These are phyloP conservation scores for Pica pica DNA, from an alignment of 2,113 vertebrate genomes.

Conservation along the genomic window DNA sequence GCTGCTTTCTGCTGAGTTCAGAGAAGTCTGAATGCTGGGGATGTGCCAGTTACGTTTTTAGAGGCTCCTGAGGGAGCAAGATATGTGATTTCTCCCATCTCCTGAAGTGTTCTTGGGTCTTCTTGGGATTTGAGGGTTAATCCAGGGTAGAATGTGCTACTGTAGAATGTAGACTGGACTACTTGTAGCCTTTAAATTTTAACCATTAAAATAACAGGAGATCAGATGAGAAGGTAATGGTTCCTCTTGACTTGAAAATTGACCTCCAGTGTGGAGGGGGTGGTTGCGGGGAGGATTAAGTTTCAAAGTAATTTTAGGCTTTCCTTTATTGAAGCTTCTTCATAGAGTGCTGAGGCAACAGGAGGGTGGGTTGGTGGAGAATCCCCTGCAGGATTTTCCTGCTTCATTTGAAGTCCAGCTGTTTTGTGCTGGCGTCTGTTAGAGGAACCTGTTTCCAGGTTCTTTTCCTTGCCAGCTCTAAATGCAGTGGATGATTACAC, in stretches of 20 bases:
- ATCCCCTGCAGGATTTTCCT: neutral
- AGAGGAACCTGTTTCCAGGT: neutral
- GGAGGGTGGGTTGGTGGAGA: neutral
- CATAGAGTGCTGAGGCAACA: neutral
- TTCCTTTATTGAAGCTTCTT: neutral
- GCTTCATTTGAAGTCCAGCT: neutral
- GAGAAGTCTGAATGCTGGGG: neutral
- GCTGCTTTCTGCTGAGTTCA: neutral
- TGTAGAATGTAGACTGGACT: neutral
- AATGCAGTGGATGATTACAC: neutral
- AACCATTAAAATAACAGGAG: neutral
- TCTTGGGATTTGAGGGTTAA: neutral
- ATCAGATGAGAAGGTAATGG: neutral
- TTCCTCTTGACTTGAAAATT: neutral
- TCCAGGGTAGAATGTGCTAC: neutral
- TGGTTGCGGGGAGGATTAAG: rapidly evolving
- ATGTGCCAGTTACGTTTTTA: neutral
- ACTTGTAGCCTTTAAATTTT: neutral
- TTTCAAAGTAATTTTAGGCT: neutral
- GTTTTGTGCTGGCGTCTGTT: neutral
- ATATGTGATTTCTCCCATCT: neutral
- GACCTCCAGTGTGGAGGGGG: neutral
- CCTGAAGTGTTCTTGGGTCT: neutral
- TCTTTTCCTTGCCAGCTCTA: neutral
- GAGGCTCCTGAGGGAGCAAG: neutral